Conservation (phyloP, 2,888 invertebrate species). For the Notodonta dromedarius region DNA sequence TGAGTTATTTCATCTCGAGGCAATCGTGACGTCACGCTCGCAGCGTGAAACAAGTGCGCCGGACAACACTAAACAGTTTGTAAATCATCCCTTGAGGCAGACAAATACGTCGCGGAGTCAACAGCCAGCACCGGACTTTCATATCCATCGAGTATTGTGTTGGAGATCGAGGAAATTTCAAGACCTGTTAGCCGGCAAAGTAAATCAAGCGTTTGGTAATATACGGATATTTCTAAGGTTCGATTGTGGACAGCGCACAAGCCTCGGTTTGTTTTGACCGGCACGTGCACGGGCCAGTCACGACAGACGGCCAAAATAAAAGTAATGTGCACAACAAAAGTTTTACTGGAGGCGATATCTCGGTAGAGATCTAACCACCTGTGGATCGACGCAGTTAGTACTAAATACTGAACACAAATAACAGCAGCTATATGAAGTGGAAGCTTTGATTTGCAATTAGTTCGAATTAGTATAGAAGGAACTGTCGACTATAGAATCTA, state of each 20-base stretch:
- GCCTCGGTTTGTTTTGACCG: conserved; percentile 56
- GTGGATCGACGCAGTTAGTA: conserved; percentile 24
- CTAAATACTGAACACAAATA: conserved; percentile 31
- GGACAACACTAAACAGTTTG: conserved; percentile 56
- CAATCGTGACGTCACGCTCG: conserved; percentile 67
- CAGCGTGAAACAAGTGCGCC: conserved; percentile 56
- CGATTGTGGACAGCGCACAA: conserved; percentile 37
- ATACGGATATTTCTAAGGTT: conserved; percentile 26
- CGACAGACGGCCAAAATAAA: conserved; percentile 51
- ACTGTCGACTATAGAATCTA: neutral
- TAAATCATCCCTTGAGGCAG: conserved; percentile 63
- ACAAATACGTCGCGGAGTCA: conserved; percentile 29
- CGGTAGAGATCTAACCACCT: conserved; percentile 37
- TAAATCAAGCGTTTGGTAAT: conserved; percentile 3
- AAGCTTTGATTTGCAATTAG: neutral
- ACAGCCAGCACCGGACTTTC: conserved; percentile 13
- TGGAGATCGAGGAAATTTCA: conserved; percentile 8
- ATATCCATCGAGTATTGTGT: conserved; percentile 25
- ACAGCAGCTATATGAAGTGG: conserved; percentile 25
- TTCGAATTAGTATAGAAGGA: neutral
- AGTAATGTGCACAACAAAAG: conserved; percentile 33
- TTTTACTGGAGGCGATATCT: conserved; percentile 36
- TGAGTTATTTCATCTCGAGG: conserved; percentile 54
- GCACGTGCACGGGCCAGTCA: conserved; percentile 61
- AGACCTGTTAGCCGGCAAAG: conserved; percentile 12